These are phyloP conservation scores for Macroglossus sobrinus DNA, from an alignment of 2,113 vertebrate genomes.

Conservation along the genomic window DNA sequence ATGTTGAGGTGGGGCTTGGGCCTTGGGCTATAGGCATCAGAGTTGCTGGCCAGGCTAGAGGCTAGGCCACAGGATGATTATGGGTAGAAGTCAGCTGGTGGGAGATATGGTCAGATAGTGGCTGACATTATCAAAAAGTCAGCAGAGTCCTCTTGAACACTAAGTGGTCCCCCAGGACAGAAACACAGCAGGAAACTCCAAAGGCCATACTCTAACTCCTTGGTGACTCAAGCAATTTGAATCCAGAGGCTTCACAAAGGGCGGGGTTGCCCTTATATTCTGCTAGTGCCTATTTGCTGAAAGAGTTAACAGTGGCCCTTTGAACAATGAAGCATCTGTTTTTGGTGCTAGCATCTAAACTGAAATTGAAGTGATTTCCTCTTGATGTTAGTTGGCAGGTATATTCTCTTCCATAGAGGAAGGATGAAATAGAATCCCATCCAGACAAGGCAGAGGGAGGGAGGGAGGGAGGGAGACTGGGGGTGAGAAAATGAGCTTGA, in stretches of 20 bases:
- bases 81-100: background rate
- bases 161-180: background rate
- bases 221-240: background rate
- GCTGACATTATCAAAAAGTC: background rate
- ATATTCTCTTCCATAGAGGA: background rate
- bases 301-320: conserved; percentile 9
- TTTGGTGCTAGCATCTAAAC: background rate
- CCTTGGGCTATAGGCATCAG: background rate
- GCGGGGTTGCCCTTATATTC: background rate
- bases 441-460: background rate
- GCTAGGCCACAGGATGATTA: background rate
- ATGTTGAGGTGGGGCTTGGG: background rate
- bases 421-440: background rate
- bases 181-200: background rate
- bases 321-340: background rate
- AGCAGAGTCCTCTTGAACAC: background rate
- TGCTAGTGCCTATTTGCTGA: background rate
- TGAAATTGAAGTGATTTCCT: background rate
- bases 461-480: background rate
- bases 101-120: background rate
- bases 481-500: background rate
- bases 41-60: background rate
- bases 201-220: background rate
- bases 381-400: background rate
- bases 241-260: background rate